These are phyloP conservation scores for Campylomormyrus tamandua DNA, from an alignment of 2,113 vertebrate species.

Conservation along the genomic window DNA sequence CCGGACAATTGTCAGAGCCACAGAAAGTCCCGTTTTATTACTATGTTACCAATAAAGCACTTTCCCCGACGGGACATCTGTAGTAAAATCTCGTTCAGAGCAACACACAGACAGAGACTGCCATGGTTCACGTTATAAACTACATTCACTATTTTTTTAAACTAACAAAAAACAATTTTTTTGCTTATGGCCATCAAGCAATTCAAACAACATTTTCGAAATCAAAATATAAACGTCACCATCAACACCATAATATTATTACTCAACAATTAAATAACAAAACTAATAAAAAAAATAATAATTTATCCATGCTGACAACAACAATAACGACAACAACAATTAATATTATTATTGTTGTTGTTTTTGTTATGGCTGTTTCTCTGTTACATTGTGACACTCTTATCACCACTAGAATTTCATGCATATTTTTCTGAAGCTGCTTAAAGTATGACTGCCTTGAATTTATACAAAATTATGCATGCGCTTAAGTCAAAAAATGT, in stretches of 20 bases:
- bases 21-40: constrained; percentile 18
- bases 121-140: background rate
- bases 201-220: background rate
- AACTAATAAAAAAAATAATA: background rate
- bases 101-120: background rate
- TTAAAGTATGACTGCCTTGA: background rate
- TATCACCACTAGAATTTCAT: background rate
- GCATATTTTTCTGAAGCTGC: background rate
- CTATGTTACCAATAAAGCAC: background rate
- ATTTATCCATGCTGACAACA: background rate
- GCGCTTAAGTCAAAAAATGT: background rate
- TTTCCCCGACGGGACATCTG: background rate
- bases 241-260: background rate
- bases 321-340: background rate
- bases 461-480: background rate
- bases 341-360: background rate
- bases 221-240: background rate
- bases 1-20: constrained; percentile 41
- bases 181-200: background rate
- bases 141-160: background rate
- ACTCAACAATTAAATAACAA: background rate
- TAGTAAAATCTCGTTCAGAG: background rate
- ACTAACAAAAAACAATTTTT: background rate
- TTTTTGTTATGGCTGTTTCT: background rate
- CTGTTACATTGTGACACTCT: background rate